Percentiles rank a stretch among this genome's conserved stretches.
phyloP scores from a whole-genome alignment of 2,888 invertebrate species.

The Rapana venosa region DNA sequence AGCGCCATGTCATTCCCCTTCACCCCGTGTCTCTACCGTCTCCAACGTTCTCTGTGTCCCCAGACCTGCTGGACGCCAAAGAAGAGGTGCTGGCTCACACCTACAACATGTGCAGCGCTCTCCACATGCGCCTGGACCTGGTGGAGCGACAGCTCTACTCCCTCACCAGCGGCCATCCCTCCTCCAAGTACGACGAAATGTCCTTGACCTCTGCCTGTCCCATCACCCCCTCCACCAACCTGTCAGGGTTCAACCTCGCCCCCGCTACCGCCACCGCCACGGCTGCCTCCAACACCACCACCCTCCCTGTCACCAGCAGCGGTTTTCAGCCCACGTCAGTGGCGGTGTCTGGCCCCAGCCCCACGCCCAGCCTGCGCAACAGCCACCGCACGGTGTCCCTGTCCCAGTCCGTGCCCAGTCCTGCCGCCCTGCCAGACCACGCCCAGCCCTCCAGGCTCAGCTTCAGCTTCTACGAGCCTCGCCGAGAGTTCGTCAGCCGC shows the following conservation, averaged over 20 bases:
- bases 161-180: slow-evolving; percentile 21
- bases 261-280: not conserved
- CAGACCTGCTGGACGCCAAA: slow-evolving; percentile 56
- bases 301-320: not conserved
- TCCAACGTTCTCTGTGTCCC: not conserved
- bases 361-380: slow-evolving; percentile 14
- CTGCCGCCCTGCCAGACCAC: not conserved
- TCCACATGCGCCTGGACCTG: slow-evolving; percentile 50
- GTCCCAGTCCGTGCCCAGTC: slow-evolving; percentile 32
- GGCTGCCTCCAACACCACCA: not conserved
- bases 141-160: slow-evolving; percentile 48
- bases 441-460: not conserved
- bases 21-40: no score
- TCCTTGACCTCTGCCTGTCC: not conserved
- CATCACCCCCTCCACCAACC: slow-evolving; percentile 24
- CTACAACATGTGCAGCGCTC: slow-evolving; percentile 49
- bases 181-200: slow-evolving; percentile 27
- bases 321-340: not conserved
- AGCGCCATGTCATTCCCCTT: no score
- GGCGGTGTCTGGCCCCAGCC: not conserved
- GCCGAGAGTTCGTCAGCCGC: slow-evolving; percentile 44
- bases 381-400: slow-evolving; percentile 13
- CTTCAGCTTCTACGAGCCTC: slow-evolving; percentile 33
- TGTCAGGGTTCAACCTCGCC: not conserved
- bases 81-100: slow-evolving; percentile 55